phyloP scores from a whole-genome alignment of 1,140 invertebrate species.

The Zaprionus davidi region DNA sequence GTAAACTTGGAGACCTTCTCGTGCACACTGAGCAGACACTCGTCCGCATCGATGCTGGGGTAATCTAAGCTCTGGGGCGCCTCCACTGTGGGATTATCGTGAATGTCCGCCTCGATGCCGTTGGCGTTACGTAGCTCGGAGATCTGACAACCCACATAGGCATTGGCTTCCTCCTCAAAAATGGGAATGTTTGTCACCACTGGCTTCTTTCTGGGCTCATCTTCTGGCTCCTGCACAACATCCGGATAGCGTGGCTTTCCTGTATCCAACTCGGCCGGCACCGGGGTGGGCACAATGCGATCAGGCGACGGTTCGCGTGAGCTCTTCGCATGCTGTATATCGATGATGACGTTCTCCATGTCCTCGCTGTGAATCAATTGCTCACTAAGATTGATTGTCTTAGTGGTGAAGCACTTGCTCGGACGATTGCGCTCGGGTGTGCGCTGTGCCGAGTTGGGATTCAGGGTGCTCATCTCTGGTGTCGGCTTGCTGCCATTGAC shows the following conservation, averaged over 20 bases:
- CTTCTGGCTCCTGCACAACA: conserved; percentile 89
- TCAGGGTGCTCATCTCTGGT: conserved; percentile 61
- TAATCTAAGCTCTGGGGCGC: conserved; percentile 73
- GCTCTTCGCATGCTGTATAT: conserved; percentile 89
- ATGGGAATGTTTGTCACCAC: conserved; percentile 83
- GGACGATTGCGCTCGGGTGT: conserved; percentile 51
- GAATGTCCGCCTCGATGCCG: conserved; percentile 62
- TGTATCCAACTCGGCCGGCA: conserved; percentile 86
- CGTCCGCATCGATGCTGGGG: conserved; percentile 65
- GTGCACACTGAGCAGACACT: conserved; percentile 86
- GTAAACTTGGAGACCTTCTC: conserved; percentile 87
- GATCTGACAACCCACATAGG: conserved; percentile 79
- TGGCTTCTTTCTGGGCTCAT: conserved; percentile 85
- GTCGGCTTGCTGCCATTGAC: conserved; percentile 71
- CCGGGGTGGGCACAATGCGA: conserved; percentile 87
- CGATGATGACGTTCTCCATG: conserved; percentile 86
- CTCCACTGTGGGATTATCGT: conserved; percentile 74
- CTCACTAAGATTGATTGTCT: conserved; percentile 84
- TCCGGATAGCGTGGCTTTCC: conserved; percentile 89
- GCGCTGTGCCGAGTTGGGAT: conserved; percentile 34
- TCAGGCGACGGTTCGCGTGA: conserved; percentile 89
- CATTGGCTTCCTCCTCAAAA: conserved; percentile 78
- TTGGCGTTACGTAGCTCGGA: conserved; percentile 71
- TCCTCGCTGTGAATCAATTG: conserved; percentile 76
- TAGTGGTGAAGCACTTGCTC: conserved; percentile 82